Base-by-base conservation (phyloP, 2,888 invertebrate genomes). In the Leptinotarsa rubiginosa region DNA sequence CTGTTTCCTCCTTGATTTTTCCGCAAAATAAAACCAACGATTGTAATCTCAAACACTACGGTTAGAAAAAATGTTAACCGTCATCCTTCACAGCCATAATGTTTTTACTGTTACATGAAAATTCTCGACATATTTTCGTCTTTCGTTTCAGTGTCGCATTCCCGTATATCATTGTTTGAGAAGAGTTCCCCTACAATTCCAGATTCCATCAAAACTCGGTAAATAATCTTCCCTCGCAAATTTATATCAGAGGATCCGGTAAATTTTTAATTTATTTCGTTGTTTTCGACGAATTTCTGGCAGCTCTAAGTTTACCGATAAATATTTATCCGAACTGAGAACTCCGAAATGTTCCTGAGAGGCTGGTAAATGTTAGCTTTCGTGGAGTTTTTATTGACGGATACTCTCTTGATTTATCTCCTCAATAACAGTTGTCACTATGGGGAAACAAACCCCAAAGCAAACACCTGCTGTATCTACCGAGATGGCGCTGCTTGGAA, bases 321-420 rank as follows among this genome's bases (percentile, higher is more conserved):
- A 67, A 67, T 50, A 67, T 67, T 67, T 50, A 52, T 49, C 67
- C 67, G 1, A 25, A 16, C 67, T 67, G 25, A 67, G 67, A 50
- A 66, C 20, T 66, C 49, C 67, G 52, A 13, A 16, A 10, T 22
- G 52, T 67, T 47, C 22, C n/a, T 16, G 25, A 67, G 56, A 56
- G 52, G 52, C 47, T 16, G 47, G 56, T 41, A 41, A 69, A 69
- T 69, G 69, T 69, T 69, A 56, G 69, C 69, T 69, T 56, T 69
- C 54, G 47, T 16, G 15, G 56, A 69, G 56, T 69, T 69, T 69
- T 69, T 69, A 69, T 59, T 69, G 69, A 69, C 69, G 69, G 54
- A 56, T 69, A 56, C 31, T 54, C 59, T 52, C 69, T 16, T 69
- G 69, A 69, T 69, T 69, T 69, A 69, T 69, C 69, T 69, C 47